Percentiles rank a stretch among this genome's conserved stretches.
phyloP scores from a whole-genome alignment of 2,888 invertebrate genomes.

The Caenorhabditis panamensis region DNA sequence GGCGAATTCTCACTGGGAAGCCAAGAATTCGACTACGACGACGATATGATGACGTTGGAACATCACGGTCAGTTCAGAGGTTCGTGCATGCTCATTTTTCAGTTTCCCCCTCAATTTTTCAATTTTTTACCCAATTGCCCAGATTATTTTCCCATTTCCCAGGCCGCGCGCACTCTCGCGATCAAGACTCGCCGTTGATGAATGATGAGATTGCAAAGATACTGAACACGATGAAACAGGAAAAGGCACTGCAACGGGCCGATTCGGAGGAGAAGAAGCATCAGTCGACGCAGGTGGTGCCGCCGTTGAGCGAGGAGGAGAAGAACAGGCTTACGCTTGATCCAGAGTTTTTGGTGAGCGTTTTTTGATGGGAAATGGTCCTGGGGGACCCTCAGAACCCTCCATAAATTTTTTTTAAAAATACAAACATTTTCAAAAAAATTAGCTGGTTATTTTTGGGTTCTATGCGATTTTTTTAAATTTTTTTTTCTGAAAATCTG shows the following conservation, averaged over 20 bases:
- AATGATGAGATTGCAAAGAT: conserved; percentile 75
- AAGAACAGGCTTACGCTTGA: conserved; percentile 59
- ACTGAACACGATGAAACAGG: conserved; percentile 88
- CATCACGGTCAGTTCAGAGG: conserved; percentile 66
- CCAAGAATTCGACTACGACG: conserved; percentile 79
- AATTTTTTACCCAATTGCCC: background rate
- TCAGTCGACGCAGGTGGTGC: conserved; percentile 55
- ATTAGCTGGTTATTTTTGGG: no score
- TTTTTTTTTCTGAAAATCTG: no score
- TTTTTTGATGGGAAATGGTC: no score
- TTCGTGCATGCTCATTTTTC: conserved; percentile 41
- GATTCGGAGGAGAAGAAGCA: conserved; percentile 56
- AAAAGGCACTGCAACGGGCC: conserved; percentile 81
- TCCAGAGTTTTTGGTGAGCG: conserved; percentile 56
- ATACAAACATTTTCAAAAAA: no score
- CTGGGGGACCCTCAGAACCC: no score
- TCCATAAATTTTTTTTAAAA: no score
- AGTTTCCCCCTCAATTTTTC: background rate
- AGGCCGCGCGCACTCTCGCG: conserved; percentile 67
- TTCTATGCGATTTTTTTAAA: no score
- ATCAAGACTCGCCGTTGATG: conserved; percentile 71
- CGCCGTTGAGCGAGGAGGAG: conserved; percentile 76
- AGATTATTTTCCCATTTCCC: background rate
- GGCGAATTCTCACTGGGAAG: conserved; percentile 77
- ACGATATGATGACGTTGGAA: conserved; percentile 71